Evolutionary conservation across 2,888 invertebrate species (phyloP), one percentile per base, ranked within the genome.

Genomic region (Eristalis arbustorum): DNA sequence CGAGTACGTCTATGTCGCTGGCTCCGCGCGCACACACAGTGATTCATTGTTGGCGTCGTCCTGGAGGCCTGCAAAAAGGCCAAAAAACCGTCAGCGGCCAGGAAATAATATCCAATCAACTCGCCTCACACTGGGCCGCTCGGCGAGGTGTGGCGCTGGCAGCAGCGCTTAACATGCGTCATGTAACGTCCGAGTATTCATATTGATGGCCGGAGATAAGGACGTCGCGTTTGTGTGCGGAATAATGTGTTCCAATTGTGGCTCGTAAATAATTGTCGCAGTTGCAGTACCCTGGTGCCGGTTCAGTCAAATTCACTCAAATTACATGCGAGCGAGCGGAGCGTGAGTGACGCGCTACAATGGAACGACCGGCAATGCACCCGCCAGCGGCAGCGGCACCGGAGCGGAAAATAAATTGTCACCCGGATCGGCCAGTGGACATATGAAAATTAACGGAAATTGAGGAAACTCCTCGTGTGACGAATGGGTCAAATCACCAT

Each of bases 381-480:
- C 18, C 59, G 23, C 66, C 37, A 63, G 11, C 25, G 56, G 74
- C 61, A 37, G 22, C 71, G 57, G 67, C 71, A 66, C 62, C 42
- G 69, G 31, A 31, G 81, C 56, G 77, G 61, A 82, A 85, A 59
- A 81, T 64, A 85, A 85, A 85, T 85, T 85, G 68, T 81, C 81
- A 77, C 76, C 59, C 64, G 14, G 71, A 13, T 23, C 49, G 18
- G 25, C 4, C 28, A 18, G 40, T 37, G 62, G 62, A 62, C 73
- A 63, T 22, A 79, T 74, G 82, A 66, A 81, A 85, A 85, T 77
- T 76, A 77, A 82, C 77, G 85, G 81, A 82, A 82, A 85, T 85
- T 77, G 85, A 73, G 77, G 82, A 77, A 82, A 69, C 77, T 42
- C 69, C n/a, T 13, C 37, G 56, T 18, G 49, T 82, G 85, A 85